These are phyloP conservation scores for Thamnophis sirtalis DNA, from an alignment of 2,113 vertebrate species.

Conservation along the genomic window DNA sequence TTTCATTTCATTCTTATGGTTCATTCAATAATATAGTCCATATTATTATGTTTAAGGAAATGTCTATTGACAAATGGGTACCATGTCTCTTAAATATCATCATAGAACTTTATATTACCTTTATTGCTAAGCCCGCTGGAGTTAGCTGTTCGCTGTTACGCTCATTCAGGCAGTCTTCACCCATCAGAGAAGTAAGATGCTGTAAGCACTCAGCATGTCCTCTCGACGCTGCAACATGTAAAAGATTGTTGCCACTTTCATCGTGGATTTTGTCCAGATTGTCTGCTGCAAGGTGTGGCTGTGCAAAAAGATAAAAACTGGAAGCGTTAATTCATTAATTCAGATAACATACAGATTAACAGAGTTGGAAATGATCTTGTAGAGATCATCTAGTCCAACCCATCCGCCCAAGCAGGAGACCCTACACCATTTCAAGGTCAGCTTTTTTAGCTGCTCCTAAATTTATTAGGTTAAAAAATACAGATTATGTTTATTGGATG, in stretches of 20 bases:
- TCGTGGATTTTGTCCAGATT: conserved; percentile 94
- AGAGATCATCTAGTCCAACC: too few species aligned
- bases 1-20: neutral
- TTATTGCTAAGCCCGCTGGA: conserved; percentile 91
- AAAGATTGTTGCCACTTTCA: conserved; percentile 88
- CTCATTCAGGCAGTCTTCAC: conserved; percentile 92
- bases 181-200: conserved; percentile 96
- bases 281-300: conserved; percentile 94
- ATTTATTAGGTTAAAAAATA: neutral
- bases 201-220: conserved; percentile 94
- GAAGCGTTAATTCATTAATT: conserved; percentile 2
- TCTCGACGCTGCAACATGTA: conserved; percentile 87
- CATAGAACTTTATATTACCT: conserved; percentile 70
- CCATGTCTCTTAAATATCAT: neutral
- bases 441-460: conserved; percentile 8
- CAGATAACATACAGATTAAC: too few species aligned
- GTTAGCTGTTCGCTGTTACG: conserved; percentile 88
- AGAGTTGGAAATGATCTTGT: too few species aligned
- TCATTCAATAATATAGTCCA: neutral
- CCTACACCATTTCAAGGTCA: neutral
- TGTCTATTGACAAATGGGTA: neutral
- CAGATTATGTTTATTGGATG: neutral
- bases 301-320: conserved; percentile 27
- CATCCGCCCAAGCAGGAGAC: too few species aligned
- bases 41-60: neutral